Evolutionary conservation across 2,888 invertebrate genomes (phyloP).

Genomic region (Gibbula magus): DNA sequence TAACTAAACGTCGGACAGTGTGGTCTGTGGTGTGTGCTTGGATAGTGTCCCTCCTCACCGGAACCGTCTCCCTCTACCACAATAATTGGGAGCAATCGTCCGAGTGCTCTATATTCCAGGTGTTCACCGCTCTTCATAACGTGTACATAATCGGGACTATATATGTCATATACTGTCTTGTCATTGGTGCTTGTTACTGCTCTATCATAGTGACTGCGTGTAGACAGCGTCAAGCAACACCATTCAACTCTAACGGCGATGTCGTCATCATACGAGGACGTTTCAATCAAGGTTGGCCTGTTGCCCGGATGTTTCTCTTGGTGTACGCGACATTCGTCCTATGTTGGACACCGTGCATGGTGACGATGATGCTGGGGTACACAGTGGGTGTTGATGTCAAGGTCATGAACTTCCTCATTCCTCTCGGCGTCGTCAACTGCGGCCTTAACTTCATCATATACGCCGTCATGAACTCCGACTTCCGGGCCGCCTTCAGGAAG

Average conservation of each 20-base stretch:
- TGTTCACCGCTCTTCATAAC: background rate
- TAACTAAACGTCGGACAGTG: constrained; percentile 26
- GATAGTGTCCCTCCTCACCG: constrained; percentile 11
- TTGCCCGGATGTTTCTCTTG: constrained; percentile 27
- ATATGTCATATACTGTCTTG: background rate
- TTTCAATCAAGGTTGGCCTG: background rate
- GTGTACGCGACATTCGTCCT: constrained; percentile 36
- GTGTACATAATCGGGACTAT: background rate
- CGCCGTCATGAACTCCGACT: constrained; percentile 33
- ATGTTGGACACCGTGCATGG: constrained; percentile 33
- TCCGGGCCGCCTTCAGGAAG: constrained; percentile 27
- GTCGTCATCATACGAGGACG: background rate
- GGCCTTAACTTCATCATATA: constrained; percentile 37
- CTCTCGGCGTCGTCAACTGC: constrained; percentile 31
- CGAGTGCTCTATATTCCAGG: background rate
- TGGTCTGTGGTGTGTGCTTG: constrained; percentile 23
- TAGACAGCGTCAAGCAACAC: background rate
- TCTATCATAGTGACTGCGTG: background rate
- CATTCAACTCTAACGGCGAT: too few species aligned
- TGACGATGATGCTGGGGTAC: constrained; percentile 30
- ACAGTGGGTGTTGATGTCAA: constrained; percentile 26
- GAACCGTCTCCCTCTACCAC: background rate
- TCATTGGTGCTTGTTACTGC: background rate
- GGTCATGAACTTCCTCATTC: constrained; percentile 17
- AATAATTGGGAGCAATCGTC: background rate